A percentile compares a stretch with the other conserved stretches of the same genome.
phyloP scores from a whole-genome alignment of 2,888 invertebrate genomes.

The Notodonta ziczac region DNA sequence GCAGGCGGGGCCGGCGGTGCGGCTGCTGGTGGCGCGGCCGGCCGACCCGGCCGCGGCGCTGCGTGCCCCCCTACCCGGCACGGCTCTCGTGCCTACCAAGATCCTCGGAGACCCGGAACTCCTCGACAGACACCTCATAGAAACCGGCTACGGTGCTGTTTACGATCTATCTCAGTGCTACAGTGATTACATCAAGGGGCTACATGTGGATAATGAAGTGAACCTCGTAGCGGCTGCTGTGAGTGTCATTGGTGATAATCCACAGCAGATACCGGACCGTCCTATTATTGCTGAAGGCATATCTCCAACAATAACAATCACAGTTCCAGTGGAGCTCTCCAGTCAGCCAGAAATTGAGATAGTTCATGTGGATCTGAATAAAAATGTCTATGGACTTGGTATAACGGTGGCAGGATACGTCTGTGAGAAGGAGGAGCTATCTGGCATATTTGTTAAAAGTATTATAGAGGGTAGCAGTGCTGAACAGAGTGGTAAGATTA shows the following conservation, averaged over 20 bases:
- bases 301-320: constrained; percentile 78
- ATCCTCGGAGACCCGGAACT: constrained; percentile 96
- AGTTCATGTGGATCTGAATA: constrained; percentile 94
- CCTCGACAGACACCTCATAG: constrained; percentile 92
- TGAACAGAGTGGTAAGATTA: constrained; percentile 95
- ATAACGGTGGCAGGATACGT: constrained; percentile 99
- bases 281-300: constrained; percentile 64
- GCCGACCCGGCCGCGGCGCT: constrained; percentile 94
- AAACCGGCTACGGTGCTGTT: constrained; percentile 88
- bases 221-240: constrained; percentile 71
- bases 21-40: constrained; percentile 96
- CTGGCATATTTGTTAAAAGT: constrained; percentile 99
- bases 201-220: constrained; percentile 62
- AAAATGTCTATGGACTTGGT: constrained; percentile 96
- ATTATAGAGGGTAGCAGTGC: constrained; percentile 99
- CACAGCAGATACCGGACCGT: constrained; percentile 70
- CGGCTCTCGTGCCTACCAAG: constrained; percentile 96
- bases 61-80: constrained; percentile 90
- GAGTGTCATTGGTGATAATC: constrained; percentile 75
- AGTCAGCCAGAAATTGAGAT: constrained; percentile 95
- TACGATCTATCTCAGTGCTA: constrained; percentile 77
- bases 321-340: constrained; percentile 82
- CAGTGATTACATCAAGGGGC: constrained; percentile 68
- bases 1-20: constrained; percentile 92
- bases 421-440: constrained; percentile 98